Evolutionary conservation across 2,797 vertebrate species (phyloP), one percentile per base, ranked within the genome.

Genomic region (Graptemys geographica): DNA sequence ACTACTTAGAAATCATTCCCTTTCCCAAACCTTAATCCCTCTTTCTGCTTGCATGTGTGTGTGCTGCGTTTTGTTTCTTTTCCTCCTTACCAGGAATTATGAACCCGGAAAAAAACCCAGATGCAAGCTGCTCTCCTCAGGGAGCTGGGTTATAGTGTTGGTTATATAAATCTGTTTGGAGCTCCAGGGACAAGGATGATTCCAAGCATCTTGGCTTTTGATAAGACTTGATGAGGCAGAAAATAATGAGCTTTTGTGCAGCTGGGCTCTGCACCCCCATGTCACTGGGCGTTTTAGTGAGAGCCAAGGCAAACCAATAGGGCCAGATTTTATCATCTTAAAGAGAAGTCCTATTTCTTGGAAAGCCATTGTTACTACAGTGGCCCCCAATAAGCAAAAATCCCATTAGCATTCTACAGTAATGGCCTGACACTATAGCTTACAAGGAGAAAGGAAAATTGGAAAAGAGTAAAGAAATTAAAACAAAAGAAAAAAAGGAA

Each of bases 221-320:
- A 90, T 96, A 89, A 94, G 94, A 89, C 92, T 96, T 97, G 96
- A 96, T 95, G 95, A 95, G 92, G 94, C 88, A 88, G 97, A 96
- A 96, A 95, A 95, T 90, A 94, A 96, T 94, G 96, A 94, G 94
- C 88, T 83, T 69, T 86, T 93, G 85, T 79, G 25, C 96, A 97
- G 97, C 97, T 95, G 95, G 94, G 96, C 85, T 93, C 90, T 95
- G 83, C 88, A 91, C 85, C 59, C 89, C 85, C 92, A 94, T 31
- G 80, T 95, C 84, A 88, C 83, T 84, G 49, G 57, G 93, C 81
- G 59, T 33, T 84, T 49, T 82, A 41, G 41, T 47, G 11, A 83
- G 89, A 92, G 95, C 95, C 96, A 94, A 92, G 92, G 76, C 83
- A 87, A 31, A 53, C 62, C 65, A 6, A 31, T 44, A 41, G 27